phyloP scores from a whole-genome alignment of 2,888 invertebrate genomes.

The Lymantria monacha region DNA sequence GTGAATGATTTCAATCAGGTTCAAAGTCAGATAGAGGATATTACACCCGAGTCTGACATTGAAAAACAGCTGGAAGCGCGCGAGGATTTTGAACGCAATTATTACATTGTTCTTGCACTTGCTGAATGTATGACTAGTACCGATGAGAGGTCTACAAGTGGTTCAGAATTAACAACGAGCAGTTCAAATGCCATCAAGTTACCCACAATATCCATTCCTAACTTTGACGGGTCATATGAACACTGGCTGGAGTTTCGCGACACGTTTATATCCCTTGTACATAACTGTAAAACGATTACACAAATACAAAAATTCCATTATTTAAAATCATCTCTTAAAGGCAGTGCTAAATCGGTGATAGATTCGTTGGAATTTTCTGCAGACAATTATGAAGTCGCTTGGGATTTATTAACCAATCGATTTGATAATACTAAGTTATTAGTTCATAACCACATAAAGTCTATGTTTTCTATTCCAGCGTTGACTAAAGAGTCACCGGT shows the following conservation, averaged over 20 bases:
- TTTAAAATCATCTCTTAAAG: no score
- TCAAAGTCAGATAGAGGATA: background rate
- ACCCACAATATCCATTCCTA: conserved; percentile 1
- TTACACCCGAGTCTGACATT: background rate
- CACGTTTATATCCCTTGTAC: conserved; percentile 8
- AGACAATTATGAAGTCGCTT: no score
- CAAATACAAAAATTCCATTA: no score
- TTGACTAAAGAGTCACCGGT: background rate
- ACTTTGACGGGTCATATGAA: conserved; percentile 10
- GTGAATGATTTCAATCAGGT: background rate
- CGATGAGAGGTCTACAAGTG: background rate
- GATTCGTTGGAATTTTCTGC: no score
- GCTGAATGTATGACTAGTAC: background rate
- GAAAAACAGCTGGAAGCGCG: background rate
- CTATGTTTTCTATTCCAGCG: no score
- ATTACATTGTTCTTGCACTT: background rate
- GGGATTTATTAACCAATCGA: no score
- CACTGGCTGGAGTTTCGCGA: conserved; percentile 12
- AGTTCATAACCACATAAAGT: no score
- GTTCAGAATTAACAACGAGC: background rate
- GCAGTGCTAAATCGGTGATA: no score
- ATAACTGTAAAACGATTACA: no score
- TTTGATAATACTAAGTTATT: no score
- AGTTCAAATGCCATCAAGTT: background rate
- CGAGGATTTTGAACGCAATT: background rate